These are phyloP conservation scores for Daphoenositta chrysoptera DNA, from an alignment of 2,113 vertebrate genomes.

Conservation along the genomic window DNA sequence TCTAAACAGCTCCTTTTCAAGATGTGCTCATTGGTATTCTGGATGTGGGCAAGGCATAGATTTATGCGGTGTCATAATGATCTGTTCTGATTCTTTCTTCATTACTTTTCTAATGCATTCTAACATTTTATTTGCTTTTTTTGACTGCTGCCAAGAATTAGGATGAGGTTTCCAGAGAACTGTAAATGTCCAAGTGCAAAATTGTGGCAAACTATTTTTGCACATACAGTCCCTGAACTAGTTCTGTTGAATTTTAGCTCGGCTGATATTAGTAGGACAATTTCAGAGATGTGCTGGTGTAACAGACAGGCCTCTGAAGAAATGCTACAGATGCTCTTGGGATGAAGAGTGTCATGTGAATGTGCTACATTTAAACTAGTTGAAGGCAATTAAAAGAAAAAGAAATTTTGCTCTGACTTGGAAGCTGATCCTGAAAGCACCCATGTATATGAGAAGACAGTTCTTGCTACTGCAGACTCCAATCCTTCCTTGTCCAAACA, in stretches of 20 bases:
- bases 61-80: neutral
- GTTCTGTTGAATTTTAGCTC: neutral
- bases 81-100: conserved; percentile 20
- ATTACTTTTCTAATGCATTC: neutral
- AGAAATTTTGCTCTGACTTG: neutral
- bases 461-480: neutral
- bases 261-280: neutral
- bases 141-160: neutral
- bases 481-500: neutral
- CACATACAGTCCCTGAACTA: neutral
- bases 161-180: neutral
- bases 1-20: neutral
- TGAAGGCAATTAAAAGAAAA: neutral
- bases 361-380: neutral
- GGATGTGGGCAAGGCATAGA: neutral
- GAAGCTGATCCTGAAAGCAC: neutral
- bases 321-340: neutral
- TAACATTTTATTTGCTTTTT: conserved; percentile 32
- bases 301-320: neutral
- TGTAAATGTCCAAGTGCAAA: conserved; percentile 4
- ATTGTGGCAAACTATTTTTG: neutral
- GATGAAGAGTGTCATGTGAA: neutral
- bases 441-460: neutral
- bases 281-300: neutral
- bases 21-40: neutral